phyloP scores from a whole-genome alignment of 1,140 invertebrate species.

The Gryllus bimaculatus region DNA sequence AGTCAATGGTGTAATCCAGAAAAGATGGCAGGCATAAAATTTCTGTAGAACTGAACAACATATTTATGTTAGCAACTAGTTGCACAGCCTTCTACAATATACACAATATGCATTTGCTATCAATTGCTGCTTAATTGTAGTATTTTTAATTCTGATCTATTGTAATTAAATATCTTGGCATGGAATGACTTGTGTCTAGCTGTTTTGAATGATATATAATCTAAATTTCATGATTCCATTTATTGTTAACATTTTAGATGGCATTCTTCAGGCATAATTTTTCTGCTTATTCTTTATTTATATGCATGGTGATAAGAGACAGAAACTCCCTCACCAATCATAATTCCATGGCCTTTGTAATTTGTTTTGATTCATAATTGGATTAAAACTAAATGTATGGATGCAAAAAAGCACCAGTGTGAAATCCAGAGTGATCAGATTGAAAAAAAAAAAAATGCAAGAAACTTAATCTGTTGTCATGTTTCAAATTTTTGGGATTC shows the following conservation, averaged over 20 bases:
- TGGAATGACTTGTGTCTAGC: not conserved
- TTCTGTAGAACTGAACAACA: not conserved
- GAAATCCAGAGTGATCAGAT: too few relatives aligned
- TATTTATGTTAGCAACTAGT: not conserved
- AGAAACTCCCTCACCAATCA: too few relatives aligned
- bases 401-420: too few relatives aligned
- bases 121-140: not conserved
- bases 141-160: not conserved
- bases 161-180: slow-evolving; percentile 5
- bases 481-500: too few relatives aligned
- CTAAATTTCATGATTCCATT: not conserved
- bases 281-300: not conserved
- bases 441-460: too few relatives aligned
- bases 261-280: not conserved
- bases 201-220: not conserved
- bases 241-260: not conserved
- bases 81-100: not conserved
- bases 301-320: too few relatives aligned
- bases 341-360: too few relatives aligned
- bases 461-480: too few relatives aligned
- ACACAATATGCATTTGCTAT: not conserved
- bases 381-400: too few relatives aligned
- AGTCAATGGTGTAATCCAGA: not conserved
- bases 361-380: too few relatives aligned
- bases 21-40: not conserved